Conservation (phyloP, 2,113 vertebrate species). For the Emydocephalus ijimae region DNA sequence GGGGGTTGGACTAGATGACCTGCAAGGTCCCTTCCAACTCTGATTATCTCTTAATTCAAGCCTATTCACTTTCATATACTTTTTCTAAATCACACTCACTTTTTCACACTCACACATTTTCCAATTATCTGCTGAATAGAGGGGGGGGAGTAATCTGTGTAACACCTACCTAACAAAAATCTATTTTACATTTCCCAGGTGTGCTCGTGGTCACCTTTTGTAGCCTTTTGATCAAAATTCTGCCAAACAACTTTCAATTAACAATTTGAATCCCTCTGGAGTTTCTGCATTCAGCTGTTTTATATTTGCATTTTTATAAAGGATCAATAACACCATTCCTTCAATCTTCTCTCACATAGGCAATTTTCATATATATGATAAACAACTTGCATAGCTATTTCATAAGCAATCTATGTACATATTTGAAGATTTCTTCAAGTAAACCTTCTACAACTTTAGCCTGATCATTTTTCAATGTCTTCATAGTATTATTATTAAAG, state of each 20-base stretch:
- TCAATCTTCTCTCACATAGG: neutral
- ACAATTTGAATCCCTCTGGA: neutral
- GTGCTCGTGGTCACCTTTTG: neutral
- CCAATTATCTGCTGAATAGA: neutral
- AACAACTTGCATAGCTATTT: neutral
- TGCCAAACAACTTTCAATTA: neutral
- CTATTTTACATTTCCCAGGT: neutral
- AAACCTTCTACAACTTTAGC: neutral
- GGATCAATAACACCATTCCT: neutral
- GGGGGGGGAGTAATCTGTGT: neutral
- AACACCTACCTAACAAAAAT: neutral
- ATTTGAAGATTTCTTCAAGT: neutral
- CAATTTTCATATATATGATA: neutral
- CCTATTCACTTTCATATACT: neutral
- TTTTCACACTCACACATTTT: neutral
- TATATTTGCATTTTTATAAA: neutral
- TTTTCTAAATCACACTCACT: neutral
- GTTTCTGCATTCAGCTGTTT: neutral
- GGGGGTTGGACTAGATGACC: too few species aligned
- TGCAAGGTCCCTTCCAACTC: too few species aligned
- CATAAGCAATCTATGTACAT: neutral
- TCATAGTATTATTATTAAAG: neutral
- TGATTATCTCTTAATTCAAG: neutral
- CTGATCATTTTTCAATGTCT: neutral
- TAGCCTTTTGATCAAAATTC: neutral